Evolutionary conservation across 2,113 vertebrate genomes (phyloP).

Genomic region (Oxyruncus cristatus): DNA sequence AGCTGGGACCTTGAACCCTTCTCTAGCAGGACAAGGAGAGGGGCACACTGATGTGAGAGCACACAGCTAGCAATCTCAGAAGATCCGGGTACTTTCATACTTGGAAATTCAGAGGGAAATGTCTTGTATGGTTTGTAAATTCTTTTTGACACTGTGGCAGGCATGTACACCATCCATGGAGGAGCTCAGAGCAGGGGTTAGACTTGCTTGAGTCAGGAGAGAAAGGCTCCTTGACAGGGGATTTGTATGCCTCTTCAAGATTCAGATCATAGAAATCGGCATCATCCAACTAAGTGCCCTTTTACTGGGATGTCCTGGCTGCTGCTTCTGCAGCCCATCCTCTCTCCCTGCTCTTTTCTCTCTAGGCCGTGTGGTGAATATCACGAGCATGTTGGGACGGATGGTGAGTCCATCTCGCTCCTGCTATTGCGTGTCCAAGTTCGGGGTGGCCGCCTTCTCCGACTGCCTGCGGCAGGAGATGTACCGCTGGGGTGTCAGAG

Average conservation of each 20-base stretch:
- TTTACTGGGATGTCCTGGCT: background rate
- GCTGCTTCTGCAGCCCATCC: background rate
- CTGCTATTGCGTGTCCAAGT: slow-evolving; percentile 86
- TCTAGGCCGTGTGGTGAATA: slow-evolving; percentile 84
- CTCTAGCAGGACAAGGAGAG: background rate
- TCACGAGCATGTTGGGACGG: slow-evolving; percentile 82
- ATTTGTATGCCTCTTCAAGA: background rate
- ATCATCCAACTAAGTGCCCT: background rate
- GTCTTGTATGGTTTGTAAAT: background rate
- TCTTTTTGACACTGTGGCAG: background rate
- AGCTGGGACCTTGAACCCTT: background rate
- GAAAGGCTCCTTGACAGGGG: background rate
- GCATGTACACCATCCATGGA: background rate
- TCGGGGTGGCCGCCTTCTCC: slow-evolving; percentile 83
- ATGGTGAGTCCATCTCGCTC: slow-evolving; percentile 80
- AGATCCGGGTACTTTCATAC: background rate
- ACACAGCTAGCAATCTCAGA: background rate
- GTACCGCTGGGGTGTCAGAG: slow-evolving; percentile 84
- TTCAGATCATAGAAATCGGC: background rate
- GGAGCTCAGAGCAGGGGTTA: background rate
- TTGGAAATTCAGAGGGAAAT: background rate
- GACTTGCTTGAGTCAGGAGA: background rate
- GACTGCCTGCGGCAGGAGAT: slow-evolving; percentile 89
- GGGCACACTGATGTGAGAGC: background rate
- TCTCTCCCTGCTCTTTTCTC: background rate